Base-by-base conservation (phyloP, 2,888 invertebrate species). In the Zele albiditarsus region DNA sequence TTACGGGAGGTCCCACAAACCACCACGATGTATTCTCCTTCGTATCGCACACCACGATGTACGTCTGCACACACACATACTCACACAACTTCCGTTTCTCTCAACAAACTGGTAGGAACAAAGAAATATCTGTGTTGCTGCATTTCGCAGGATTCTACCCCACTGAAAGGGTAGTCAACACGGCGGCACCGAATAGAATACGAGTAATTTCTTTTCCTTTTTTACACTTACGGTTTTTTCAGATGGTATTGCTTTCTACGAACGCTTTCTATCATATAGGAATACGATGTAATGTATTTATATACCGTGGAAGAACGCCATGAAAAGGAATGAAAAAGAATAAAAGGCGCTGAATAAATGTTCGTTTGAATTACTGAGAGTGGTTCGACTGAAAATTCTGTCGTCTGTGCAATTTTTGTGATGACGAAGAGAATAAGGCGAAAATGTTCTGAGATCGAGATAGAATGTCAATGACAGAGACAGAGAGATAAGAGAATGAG, bases 1-100 rank as follows among this genome's bases (percentile, higher is more conserved):
- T 80, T 83, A 84, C 80, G 85, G 85, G 86, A 85, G 86, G 84
- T 86, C 86, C 78, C 46, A 20, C 71, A 31, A 20, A 71, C 46
- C 74, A 42, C 65, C 70, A 42, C 60, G 38, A 69, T 57, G 57
- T 25, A 62, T 73, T 46, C 42, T 27, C 70, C 53, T 63, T 25
- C 12, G 27, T 27, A 60, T 25, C 14, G 14, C 12, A 16, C 14
- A 60, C 14, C 16, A 25, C 0, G 57, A 25, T 14, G 23, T 1
- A 10, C 20, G 23, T n/a, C 38, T 49, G 12, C 66, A 66, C 38
- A 25, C 33, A 16, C 28, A 20, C 6, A n/a, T 5, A 58, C 42
- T 42, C 20, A 16, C 31, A 60, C 66, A 53, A 16, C 28, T 65
- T 58, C 72, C 65, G 62, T 68, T 68, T 25, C 76, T 71, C 75